Evolutionary conservation across 2,888 invertebrate species (phyloP).

Genomic region (Clistopyga incitator): DNA sequence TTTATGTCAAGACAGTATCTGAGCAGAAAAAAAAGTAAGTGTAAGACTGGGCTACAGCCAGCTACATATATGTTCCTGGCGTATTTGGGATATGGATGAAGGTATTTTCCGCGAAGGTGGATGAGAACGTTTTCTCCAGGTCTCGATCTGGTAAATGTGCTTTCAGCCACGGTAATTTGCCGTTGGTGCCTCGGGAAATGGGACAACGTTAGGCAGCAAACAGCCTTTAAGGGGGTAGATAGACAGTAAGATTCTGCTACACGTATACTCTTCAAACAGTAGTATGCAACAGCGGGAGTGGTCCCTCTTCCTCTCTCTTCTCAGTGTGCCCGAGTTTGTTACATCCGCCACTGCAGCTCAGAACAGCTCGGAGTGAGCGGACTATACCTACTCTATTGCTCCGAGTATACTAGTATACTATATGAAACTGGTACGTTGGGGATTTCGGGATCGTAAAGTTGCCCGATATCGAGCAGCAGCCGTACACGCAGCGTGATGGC

Average conservation of each 20-base stretch:
- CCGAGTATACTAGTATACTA: conserved; percentile 39
- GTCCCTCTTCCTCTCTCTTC: conserved; percentile 4
- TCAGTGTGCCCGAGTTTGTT: conserved; percentile 44
- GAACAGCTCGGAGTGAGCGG: conserved; percentile 46
- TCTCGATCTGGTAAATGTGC: conserved; percentile 32
- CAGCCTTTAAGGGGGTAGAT: conserved; percentile 43
- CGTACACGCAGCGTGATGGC: conserved; percentile 53
- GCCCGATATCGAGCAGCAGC: conserved; percentile 58
- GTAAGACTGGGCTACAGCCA: conserved; percentile 16
- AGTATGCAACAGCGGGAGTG: conserved; percentile 33
- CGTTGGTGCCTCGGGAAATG: conserved; percentile 46
- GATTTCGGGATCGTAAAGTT: conserved; percentile 71
- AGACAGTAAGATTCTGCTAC: conserved; percentile 51
- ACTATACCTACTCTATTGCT: conserved; percentile 24
- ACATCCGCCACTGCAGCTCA: conserved; percentile 43
- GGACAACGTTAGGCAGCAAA: conserved; percentile 52
- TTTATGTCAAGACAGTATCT: conserved; percentile 44
- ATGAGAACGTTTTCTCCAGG: conserved; percentile 6
- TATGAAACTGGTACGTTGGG: conserved; percentile 54
- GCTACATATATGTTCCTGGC: conserved; percentile 7
- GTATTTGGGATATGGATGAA: conserved; percentile 42
- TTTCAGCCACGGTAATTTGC: conserved; percentile 40
- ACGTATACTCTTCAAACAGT: conserved; percentile 13
- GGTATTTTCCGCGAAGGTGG: conserved; percentile 20
- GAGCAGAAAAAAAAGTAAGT: conserved; percentile 2